Conservation (phyloP, 2,113 vertebrate genomes). For the Petromus typicus region DNA sequence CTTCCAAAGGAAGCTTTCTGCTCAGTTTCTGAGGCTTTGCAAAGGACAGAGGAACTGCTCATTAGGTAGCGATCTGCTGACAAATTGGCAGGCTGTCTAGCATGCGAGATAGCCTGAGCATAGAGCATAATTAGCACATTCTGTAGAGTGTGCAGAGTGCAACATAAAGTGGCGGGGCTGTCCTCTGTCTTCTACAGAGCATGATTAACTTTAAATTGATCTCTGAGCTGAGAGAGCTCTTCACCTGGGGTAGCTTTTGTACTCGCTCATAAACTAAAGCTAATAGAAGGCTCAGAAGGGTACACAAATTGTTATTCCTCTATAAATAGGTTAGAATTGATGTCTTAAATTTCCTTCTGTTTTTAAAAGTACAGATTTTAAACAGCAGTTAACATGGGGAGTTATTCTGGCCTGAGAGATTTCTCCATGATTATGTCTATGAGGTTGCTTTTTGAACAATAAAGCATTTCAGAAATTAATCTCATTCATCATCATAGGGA, state of each 20-base stretch:
- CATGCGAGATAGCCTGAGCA: neutral
- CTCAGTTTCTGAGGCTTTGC: neutral
- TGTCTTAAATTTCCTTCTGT: neutral
- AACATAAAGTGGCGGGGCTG: neutral
- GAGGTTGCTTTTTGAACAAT: constrained; percentile 29
- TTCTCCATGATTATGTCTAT: neutral
- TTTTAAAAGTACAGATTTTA: constrained; percentile 20
- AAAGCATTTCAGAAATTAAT: constrained; percentile 33
- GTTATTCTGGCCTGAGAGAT: neutral
- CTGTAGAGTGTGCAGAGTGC: neutral
- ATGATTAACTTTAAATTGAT: neutral
- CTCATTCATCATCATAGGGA: neutral
- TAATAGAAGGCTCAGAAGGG: neutral
- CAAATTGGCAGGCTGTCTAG: neutral
- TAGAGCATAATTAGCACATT: constrained; percentile 29
- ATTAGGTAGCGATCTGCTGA: neutral
- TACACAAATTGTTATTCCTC: neutral
- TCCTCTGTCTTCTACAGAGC: neutral
- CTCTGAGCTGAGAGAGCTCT: neutral
- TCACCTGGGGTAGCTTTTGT: neutral
- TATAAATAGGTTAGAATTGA: neutral
- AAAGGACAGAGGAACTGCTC: constrained; percentile 30
- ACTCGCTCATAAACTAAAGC: neutral
- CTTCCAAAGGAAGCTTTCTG: constrained; percentile 10
- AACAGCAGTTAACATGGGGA: neutral